Conservation (phyloP, 2,888 invertebrate genomes). For the Drosophila suboccidentalis region DNA sequence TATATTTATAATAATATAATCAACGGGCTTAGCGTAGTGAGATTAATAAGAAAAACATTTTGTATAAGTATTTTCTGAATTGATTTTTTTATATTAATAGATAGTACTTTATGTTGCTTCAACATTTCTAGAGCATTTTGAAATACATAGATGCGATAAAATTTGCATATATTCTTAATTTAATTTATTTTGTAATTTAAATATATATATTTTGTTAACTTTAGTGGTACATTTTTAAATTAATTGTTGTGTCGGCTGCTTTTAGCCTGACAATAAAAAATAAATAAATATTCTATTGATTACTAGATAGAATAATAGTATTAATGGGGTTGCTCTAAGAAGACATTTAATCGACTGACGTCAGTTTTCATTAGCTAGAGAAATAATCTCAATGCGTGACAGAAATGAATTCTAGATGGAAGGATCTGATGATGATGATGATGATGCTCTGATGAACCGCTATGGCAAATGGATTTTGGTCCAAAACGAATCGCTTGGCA, state of each 20-base stretch:
- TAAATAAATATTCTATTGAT: background rate
- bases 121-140: too few relatives aligned
- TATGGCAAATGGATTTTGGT: conserved; percentile 32
- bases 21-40: too few relatives aligned
- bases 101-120: background rate
- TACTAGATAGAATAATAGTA: background rate
- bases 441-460: conserved; percentile 49
- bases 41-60: too few relatives aligned
- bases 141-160: too few relatives aligned
- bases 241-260: too few relatives aligned
- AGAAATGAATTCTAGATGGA: conserved; percentile 3
- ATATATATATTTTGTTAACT: too few relatives aligned
- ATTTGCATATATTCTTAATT: background rate
- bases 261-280: too few relatives aligned
- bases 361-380: conserved; percentile 14
- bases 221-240: too few relatives aligned
- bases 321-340: background rate
- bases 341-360: conserved; percentile 2
- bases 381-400: conserved; percentile 26
- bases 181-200: too few relatives aligned
- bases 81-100: too few relatives aligned
- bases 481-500: conserved; percentile 65
- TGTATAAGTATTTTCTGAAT: too few relatives aligned
- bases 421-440: conserved; percentile 8
- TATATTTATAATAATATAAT: too few relatives aligned